These are phyloP conservation scores for Vidua macroura DNA, from an alignment of 2,113 vertebrate genomes.

Conservation along the genomic window DNA sequence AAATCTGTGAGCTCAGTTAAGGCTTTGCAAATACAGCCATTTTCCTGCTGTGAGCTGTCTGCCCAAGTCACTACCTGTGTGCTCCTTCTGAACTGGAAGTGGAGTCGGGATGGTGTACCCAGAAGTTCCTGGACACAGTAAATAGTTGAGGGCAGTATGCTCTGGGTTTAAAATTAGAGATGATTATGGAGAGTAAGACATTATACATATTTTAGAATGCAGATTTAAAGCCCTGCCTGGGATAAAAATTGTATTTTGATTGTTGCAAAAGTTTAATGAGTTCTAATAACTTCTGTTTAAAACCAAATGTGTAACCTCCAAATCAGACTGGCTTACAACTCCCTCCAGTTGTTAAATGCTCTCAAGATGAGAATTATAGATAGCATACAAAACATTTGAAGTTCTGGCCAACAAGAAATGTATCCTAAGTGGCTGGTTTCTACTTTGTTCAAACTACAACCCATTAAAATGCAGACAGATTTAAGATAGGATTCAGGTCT, in stretches of 20 bases:
- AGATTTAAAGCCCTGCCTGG: neutral
- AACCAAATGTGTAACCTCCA: conserved; percentile 1
- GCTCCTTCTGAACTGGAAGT: neutral
- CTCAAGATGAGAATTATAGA: conserved; percentile 25
- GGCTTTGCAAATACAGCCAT: neutral
- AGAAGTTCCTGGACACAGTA: neutral
- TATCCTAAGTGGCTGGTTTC: conserved; percentile 56
- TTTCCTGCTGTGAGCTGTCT: neutral
- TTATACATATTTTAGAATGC: neutral
- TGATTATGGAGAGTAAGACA: neutral
- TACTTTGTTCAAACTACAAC: conserved; percentile 41
- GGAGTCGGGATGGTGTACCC: neutral
- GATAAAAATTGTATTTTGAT: neutral
- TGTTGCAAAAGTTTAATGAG: neutral
- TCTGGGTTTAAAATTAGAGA: neutral
- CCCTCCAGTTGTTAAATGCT: neutral
- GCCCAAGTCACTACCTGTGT: neutral
- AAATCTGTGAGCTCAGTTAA: neutral
- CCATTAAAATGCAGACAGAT: conserved; percentile 60
- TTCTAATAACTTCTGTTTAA: conserved; percentile 41
- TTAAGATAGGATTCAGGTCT: conserved; percentile 61
- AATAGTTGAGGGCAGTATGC: neutral
- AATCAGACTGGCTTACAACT: neutral
- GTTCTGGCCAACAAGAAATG: conserved; percentile 46
- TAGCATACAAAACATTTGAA: conserved; percentile 37